phyloP scores from a whole-genome alignment of 2,113 vertebrate species.

The Ondatra zibethicus region DNA sequence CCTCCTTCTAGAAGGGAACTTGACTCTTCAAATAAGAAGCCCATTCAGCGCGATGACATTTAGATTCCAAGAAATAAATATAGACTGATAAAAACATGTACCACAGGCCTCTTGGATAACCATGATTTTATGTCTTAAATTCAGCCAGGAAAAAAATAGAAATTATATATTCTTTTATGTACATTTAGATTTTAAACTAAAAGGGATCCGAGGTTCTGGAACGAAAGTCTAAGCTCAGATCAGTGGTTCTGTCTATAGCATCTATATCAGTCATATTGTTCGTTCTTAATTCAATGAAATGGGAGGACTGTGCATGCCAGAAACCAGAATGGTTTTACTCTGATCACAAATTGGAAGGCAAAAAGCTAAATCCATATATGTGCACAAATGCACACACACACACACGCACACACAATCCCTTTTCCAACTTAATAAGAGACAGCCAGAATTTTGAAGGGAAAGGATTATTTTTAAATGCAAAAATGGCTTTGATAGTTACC shows the following conservation, averaged over 20 bases:
- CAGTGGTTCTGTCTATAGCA: background rate
- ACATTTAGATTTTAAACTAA: conserved; percentile 64
- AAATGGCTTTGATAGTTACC: conserved; percentile 39
- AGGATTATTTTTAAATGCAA: conserved; percentile 71
- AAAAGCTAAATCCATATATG: conserved; percentile 57
- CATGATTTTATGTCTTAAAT: conserved; percentile 66
- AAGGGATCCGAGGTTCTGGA: conserved; percentile 53
- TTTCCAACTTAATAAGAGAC: conserved; percentile 70
- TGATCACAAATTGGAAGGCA: conserved; percentile 58
- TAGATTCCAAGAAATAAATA: conserved; percentile 72
- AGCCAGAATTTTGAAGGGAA: conserved; percentile 59
- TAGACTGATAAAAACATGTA: conserved; percentile 56
- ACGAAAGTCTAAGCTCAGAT: conserved; percentile 39
- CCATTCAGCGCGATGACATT: conserved; percentile 64
- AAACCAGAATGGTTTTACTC: conserved; percentile 53
- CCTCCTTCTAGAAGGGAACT: conserved; percentile 66
- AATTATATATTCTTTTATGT: conserved; percentile 49
- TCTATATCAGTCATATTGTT: conserved; percentile 49
- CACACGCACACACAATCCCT: background rate
- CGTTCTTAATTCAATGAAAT: conserved; percentile 39
- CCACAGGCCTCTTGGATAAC: conserved; percentile 59
- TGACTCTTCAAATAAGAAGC: conserved; percentile 71
- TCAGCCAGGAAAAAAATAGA: conserved; percentile 41
- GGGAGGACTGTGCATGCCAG: background rate
- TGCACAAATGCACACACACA: background rate